Evolutionary conservation across 2,888 invertebrate species (phyloP), one percentile per base, ranked within the genome.

Genomic region (Tetragonisca angustula): DNA sequence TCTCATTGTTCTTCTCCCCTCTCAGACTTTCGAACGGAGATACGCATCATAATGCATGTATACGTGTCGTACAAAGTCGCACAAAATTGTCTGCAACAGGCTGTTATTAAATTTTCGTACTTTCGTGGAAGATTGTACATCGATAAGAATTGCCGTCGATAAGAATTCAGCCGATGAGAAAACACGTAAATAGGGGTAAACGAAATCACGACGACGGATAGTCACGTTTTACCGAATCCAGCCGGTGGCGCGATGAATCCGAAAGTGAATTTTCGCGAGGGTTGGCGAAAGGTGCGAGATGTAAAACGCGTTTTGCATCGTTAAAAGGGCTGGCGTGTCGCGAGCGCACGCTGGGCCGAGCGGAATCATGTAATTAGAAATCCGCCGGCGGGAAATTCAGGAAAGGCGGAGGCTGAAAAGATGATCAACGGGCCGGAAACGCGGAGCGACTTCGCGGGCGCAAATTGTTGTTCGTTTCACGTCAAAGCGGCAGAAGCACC

Each of bases 381-480:
- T 75, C 71, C 67, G 43, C 6, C 24, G 43, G 43, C 62, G 77
- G 49, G 72, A 43, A 73, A 81, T 72, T 69, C 17, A 65, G 43
- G 79, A 61, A 64, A 78, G 27, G 69, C 54, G 19, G 64, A 15
- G 54, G 65, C 50, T 73, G 36, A 49, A 76, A 70, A 67, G 84
- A 84, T 76, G 79, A 83, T 83, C 84, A 85, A 71, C 74, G 74
- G 70, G 65, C 80, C 77, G 80, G 74, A 84, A 80, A 70, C 76
- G 68, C 32, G n/a, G n/a, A 56, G 43, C 71, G 70, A 77, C 74
- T 75, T 78, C 32, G 64, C 76, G 71, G 72, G 77, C 77, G 84
- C 70, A 80, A 85, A 84, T 85, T 83, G 79, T 85, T 85, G 85
- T 84, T 85, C 80, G 80, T 80, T 80, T 71, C 65, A 24, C 74